Conservation (phyloP, 2,888 invertebrate species). For the Augiades crinisus region DNA sequence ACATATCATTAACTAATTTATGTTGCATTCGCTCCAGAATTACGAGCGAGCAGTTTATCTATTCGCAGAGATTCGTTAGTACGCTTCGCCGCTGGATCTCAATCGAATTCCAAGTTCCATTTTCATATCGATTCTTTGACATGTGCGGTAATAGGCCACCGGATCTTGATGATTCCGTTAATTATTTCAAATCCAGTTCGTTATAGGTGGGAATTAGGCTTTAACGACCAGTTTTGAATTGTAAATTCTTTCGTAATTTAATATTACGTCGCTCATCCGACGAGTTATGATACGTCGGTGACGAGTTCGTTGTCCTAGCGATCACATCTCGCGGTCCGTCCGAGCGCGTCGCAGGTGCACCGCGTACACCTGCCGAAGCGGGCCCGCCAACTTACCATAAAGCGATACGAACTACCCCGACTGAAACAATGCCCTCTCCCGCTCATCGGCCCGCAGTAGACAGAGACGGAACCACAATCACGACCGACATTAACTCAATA, state of each 20-base stretch:
- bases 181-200: slow-evolving; percentile 1
- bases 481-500: slow-evolving; percentile 78
- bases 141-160: background rate
- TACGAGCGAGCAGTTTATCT: slow-evolving; percentile 60
- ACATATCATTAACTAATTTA: slow-evolving; percentile 72
- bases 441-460: slow-evolving; percentile 48
- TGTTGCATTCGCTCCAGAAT: slow-evolving; percentile 62
- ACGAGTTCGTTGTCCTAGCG: slow-evolving; percentile 72
- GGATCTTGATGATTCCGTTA: slow-evolving; percentile 9
- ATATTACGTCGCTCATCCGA: slow-evolving; percentile 5
- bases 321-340: slow-evolving; percentile 63
- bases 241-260: slow-evolving; percentile 6
- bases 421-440: slow-evolving; percentile 65
- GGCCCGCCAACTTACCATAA: slow-evolving; percentile 76
- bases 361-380: slow-evolving; percentile 66
- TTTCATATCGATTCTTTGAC: slow-evolving; percentile 9
- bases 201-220: no score
- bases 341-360: slow-evolving; percentile 76
- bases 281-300: slow-evolving; percentile 26
- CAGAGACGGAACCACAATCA: slow-evolving; percentile 66
- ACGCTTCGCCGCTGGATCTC: slow-evolving; percentile 28
- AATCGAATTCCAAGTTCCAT: slow-evolving; percentile 13
- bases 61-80: slow-evolving; percentile 51
- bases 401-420: slow-evolving; percentile 72
- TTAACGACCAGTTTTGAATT: no score